Conservation (phyloP, 2,888 invertebrate genomes). For the Pseudococcus jackbeardsleyi region DNA sequence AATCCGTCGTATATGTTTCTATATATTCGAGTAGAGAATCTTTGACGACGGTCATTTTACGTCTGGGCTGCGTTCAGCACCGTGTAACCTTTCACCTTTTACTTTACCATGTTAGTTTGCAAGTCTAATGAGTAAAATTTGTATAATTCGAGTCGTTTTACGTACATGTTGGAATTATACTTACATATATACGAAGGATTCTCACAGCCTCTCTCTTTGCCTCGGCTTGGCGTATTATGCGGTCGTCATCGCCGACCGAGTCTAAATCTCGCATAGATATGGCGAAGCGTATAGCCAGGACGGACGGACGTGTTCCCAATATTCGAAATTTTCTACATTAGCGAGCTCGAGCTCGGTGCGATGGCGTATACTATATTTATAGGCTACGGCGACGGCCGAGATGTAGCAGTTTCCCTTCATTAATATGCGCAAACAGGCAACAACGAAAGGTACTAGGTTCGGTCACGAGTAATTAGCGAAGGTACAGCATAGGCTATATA, state of each 20-base stretch:
- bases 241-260: neutral
- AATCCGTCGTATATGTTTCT: too few relatives aligned
- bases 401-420: slow-evolving; percentile 62
- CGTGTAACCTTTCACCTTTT: slow-evolving; percentile 42
- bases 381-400: neutral
- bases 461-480: slow-evolving; percentile 65
- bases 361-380: slow-evolving; percentile 16
- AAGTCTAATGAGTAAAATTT: slow-evolving; percentile 36
- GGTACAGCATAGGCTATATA: slow-evolving; percentile 59
- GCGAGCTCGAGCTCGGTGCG: neutral
- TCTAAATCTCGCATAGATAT: neutral
- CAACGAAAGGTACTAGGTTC: slow-evolving; percentile 61
- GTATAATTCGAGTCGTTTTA: slow-evolving; percentile 42
- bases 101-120: neutral
- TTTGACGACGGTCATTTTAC: slow-evolving; percentile 5
- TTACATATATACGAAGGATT: neutral
- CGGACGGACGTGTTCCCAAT: neutral
- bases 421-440: slow-evolving; percentile 63
- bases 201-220: neutral
- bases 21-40: neutral
- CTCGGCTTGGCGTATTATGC: too few relatives aligned
- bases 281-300: neutral
- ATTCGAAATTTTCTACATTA: slow-evolving; percentile 18
- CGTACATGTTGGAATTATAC: neutral
- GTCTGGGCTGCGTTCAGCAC: neutral